Base-by-base conservation (phyloP, 2,113 vertebrate species). In the Spilogale gracilis region DNA sequence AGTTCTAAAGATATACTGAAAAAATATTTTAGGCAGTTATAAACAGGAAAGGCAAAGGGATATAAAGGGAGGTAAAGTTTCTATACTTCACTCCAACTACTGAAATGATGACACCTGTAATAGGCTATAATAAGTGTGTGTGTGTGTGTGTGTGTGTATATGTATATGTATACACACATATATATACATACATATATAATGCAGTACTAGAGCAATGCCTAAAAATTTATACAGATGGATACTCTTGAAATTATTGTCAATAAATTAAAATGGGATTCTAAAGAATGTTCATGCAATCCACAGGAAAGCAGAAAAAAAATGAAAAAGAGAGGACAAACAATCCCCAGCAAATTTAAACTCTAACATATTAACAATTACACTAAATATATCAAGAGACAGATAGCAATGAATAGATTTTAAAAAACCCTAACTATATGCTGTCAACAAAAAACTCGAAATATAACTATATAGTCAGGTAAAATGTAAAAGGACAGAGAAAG, bases 341-440 rank as follows among this genome's bases (percentile, higher is more conserved):
- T 45, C 4, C 27, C 60, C 52, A 58, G 20, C 20, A 94, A 21
- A 94, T 30, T 56, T 60, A 80, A 88, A 7, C 61, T 27, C 30
- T 94, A 69, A 67, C 67, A 56, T 67, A n/a, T 79, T 94, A 80
- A 87, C 67, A 79, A 67, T 94, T 87, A 65, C 32, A 63, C 78
- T 65, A 67, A 90, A 89, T 50, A 27, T n/a, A 52, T 38, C 58
- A 90, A 90, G 52, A 88, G 52, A 79, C 6, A 80, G 30, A n/a
- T 65, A 65, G 17, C 91, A 54, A 38, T 38, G 3, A 79, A 11
- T 78, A 1, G 50, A 38, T 38, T 38, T 93, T 65, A n/a, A n/a
- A 91, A 23, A 91, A 82, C 69, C 63, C 89, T 63, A 81, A 91
- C 61, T 50, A 56, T 92, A 12, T n/a, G n/a, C 58, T 54, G n/a